Base-by-base conservation (phyloP, 64 coral and sea anemone genomes). In the Anthopleura sola region DNA sequence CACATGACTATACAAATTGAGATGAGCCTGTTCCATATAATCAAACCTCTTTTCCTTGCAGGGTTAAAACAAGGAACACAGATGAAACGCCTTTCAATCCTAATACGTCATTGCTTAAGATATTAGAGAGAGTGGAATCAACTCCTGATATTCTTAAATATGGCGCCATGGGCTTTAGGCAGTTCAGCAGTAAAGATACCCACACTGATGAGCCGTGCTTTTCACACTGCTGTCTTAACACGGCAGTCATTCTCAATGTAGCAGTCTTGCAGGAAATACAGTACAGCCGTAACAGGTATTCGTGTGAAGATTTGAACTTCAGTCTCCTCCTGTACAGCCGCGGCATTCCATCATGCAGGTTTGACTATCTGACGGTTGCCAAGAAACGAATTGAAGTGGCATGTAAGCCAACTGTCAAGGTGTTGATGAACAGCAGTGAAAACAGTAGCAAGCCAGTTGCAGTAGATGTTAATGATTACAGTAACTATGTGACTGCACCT, bases 251-350 rank as follows among this genome's bases (percentile, higher is more conserved):
- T 54, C 68, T 91, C 75, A 91, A 91, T 57, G 68, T 91, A 18
- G 28, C 51, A 0, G 60, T 69, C 26, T 51, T 86, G 1, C 71
- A 85, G 47, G 26, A 12, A 12, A 20, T 86, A 29, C 84, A 91
- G 84, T 91, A 81, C 76, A 82, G 78, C 53, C 84, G 77, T 31
- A 19, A 90, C 26, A 76, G 84, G n/a, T 99, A 91, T 75, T 90
- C 90, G 34, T 94, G 83, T 56, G 97, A 99, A 71, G 87, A 99
- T 26, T 44, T 95, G 1, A 83, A 99, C 81, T 91, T 94, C 71
- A 92, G 87, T 28, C 36, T 99, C 13, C 80, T 77, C 3, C 80
- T 87, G 0, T 78, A 90, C 49, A 84, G 83, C 48, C 58, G 17
- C 15, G 93, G 93, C 24, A 86, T 92, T 23, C 78, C 86, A 12